Base-by-base conservation (phyloP, 2,113 vertebrate genomes). In the Cyprinus carpio region DNA sequence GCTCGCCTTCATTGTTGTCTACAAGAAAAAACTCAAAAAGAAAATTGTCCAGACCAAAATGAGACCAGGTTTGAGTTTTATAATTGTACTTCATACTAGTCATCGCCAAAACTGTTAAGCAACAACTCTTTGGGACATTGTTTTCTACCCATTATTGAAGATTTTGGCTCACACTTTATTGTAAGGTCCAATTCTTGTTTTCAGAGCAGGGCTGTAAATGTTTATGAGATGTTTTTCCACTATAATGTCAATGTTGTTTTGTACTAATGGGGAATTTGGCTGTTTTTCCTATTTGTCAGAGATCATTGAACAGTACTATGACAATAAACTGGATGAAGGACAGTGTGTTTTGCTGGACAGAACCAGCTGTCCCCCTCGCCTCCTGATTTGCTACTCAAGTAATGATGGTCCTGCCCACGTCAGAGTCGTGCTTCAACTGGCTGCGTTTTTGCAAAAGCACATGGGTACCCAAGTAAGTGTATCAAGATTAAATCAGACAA, bases 381-480 rank as follows among this genome's bases (percentile, higher is more conserved):
- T 96, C 20, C 88, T 96, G 76, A 92, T 96, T 64, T 95, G 93
- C 89, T 95, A 95, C 87, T 94, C 95, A 75, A 90, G 91, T 75
- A 34, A 12, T 3, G 95, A 95, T 29, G 91, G 94, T n/a, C 90
- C 93, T 0, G 87, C 92, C 58, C 95, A 95, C 20, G 88, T 94
- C 69, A 91, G 84, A 37, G 92, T 92, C 0, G 92, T 96, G 75
- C 83, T 95, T 89, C 89, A 92, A 46, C 79, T 96, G 25, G 95
- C 91, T 29, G 90, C 91, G 23, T 96, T 95, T 89, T 86, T 96
- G 11, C 95, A 95, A 81, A 89, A 93, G 88, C 94, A 94, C 87
- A 94, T 95, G 93, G 93, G 93, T 46, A 93, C 92, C 31, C 88
- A 93, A 93, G 95, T 95, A 91, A 31, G 65, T 69, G 6, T 4